phyloP scores from a whole-genome alignment of 2,113 vertebrate genomes.

The Ceyx cyanopectus region DNA sequence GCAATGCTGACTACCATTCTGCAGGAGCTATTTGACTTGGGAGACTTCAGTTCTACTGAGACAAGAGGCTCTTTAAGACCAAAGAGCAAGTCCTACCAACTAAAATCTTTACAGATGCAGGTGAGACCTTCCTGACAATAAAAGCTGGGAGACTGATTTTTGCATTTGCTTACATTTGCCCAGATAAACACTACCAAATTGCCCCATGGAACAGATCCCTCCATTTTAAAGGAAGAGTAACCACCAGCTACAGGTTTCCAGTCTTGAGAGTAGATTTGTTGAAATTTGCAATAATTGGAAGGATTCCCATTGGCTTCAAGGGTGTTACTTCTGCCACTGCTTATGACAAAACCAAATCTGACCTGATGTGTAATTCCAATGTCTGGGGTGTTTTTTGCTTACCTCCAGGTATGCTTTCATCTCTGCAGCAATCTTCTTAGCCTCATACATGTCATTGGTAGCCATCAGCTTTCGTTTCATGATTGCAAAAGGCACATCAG shows the following conservation, averaged over 20 bases:
- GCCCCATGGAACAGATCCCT: neutral
- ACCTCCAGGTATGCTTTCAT: constrained; percentile 87
- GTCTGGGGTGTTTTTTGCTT: neutral
- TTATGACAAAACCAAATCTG: neutral
- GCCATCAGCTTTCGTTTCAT: constrained; percentile 91
- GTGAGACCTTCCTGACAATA: neutral
- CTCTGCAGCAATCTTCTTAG: constrained; percentile 75
- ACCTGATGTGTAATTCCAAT: too few species aligned
- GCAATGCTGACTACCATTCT: neutral
- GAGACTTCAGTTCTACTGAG: neutral
- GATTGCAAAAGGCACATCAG: constrained; percentile 91
- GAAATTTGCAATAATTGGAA: neutral
- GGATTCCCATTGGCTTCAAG: neutral
- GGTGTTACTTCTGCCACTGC: neutral
- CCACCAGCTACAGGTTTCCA: neutral
- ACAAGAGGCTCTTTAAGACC: neutral
- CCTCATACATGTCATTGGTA: constrained; percentile 80
- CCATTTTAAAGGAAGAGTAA: neutral
- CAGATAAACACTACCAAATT: neutral
- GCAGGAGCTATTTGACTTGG: neutral
- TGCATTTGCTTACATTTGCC: neutral
- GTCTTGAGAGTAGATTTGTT: neutral
- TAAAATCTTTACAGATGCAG: neutral
- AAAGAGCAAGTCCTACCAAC: neutral
- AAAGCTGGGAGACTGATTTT: neutral